These are phyloP conservation scores for Cryptocheilus praepositus DNA, from an alignment of 2,888 invertebrate species.

Conservation along the genomic window DNA sequence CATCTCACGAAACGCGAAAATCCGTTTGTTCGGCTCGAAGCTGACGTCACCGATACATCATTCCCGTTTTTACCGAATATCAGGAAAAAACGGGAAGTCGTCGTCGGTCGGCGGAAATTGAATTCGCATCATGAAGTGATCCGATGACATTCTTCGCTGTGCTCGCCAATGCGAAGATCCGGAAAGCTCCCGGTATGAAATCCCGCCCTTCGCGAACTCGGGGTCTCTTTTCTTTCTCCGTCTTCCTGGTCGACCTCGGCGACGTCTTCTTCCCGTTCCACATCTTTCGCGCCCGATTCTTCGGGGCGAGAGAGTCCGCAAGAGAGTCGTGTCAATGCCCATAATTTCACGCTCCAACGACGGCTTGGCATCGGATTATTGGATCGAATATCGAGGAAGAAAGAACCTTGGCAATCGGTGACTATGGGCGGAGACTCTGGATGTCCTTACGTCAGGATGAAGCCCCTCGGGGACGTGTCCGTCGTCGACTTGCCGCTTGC, in stretches of 20 bases:
- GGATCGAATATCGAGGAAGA: constrained; percentile 62
- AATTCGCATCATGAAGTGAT: too few relatives aligned
- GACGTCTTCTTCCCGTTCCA: too few relatives aligned
- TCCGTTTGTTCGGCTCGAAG: too few relatives aligned
- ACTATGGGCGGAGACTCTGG: constrained; percentile 32
- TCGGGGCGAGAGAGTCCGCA: constrained; percentile 26
- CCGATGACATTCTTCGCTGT: too few relatives aligned
- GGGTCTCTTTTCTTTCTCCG: background rate
- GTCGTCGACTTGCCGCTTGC: constrained; percentile 8
- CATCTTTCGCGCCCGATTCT: too few relatives aligned
- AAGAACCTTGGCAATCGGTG: constrained; percentile 49
- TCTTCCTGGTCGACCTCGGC: constrained; percentile 6
- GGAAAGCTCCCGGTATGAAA: too few relatives aligned
- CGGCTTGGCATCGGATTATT: constrained; percentile 66
- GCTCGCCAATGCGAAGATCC: too few relatives aligned
- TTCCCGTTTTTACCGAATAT: too few relatives aligned
- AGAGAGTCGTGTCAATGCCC: constrained; percentile 62
- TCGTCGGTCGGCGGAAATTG: background rate
- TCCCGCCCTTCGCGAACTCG: background rate
- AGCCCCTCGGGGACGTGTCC: constrained; percentile 37
- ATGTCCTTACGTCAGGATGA: constrained; percentile 51
- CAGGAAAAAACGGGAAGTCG: too few relatives aligned
- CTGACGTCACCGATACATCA: too few relatives aligned
- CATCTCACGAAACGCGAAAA: too few relatives aligned
- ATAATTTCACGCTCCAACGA: constrained; percentile 67